A percentile compares a stretch with the other conserved stretches of the same genome.
phyloP scores from a whole-genome alignment of 2,888 invertebrate species.

The Troides helena region DNA sequence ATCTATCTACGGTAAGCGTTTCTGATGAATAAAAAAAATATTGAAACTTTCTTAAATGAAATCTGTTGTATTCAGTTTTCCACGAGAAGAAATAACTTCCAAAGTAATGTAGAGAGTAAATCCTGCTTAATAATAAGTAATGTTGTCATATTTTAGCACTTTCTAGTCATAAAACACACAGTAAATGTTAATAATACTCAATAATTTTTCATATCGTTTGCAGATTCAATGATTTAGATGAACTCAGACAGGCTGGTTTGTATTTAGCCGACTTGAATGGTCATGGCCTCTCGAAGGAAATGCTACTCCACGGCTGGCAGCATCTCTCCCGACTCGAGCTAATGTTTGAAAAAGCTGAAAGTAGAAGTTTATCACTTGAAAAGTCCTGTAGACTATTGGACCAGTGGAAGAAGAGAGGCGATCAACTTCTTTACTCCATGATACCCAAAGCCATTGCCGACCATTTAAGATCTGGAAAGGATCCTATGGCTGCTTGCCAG shows the following conservation, averaged over 20 bases:
- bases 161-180: too few relatives aligned
- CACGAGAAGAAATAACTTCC: too few relatives aligned
- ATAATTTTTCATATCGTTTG: slow-evolving; percentile 34
- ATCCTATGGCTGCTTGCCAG: slow-evolving; percentile 90
- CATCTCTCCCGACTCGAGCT: slow-evolving; percentile 89
- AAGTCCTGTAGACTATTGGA: slow-evolving; percentile 88
- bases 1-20: too few relatives aligned
- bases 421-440: slow-evolving; percentile 94
- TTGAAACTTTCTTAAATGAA: too few relatives aligned
- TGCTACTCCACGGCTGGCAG: slow-evolving; percentile 92
- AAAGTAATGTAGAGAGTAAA: too few relatives aligned
- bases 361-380: slow-evolving; percentile 87
- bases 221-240: slow-evolving; percentile 91
- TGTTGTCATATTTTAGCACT: too few relatives aligned
- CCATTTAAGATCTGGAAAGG: slow-evolving; percentile 86
- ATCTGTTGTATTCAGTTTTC: too few relatives aligned
- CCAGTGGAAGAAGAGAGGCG: slow-evolving; percentile 91
- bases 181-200: too few relatives aligned
- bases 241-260: slow-evolving; percentile 88
- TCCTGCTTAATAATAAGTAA: too few relatives aligned
- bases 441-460: slow-evolving; percentile 93
- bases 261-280: slow-evolving; percentile 91
- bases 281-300: slow-evolving; percentile 90
- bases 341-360: slow-evolving; percentile 90
- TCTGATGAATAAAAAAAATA: too few relatives aligned